A percentile compares a stretch with the other conserved stretches of the same genome.
These are phyloP conservation scores for Diaprepes abbreviatus DNA, from an alignment of 2,888 invertebrate species.

Conservation along the genomic window DNA sequence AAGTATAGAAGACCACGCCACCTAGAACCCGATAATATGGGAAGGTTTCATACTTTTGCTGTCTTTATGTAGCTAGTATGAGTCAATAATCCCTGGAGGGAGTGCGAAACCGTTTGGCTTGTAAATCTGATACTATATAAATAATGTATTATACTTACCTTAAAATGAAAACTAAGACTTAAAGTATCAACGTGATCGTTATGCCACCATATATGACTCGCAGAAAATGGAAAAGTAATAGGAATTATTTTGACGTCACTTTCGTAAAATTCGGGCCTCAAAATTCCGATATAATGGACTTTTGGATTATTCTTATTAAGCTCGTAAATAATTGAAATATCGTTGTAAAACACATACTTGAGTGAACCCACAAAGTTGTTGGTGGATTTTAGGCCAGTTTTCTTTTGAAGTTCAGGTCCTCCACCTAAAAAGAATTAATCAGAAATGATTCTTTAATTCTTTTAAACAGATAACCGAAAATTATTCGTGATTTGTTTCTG, in stretches of 20 bases:
- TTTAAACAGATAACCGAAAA: neutral
- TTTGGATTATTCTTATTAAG: slow-evolving; percentile 87
- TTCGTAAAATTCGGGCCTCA: slow-evolving; percentile 87
- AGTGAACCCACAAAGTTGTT: slow-evolving; percentile 82
- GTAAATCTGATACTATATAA: too few species aligned
- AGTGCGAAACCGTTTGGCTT: too few species aligned
- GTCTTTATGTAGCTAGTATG: slow-evolving; percentile 84
- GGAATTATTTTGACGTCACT: slow-evolving; percentile 89
- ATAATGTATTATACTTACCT: slow-evolving; percentile 80
- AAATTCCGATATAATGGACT: slow-evolving; percentile 71
- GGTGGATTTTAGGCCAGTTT: slow-evolving; percentile 74
- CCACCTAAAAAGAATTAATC: slow-evolving; percentile 53
- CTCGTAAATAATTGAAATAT: slow-evolving; percentile 91
- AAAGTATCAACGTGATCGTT: slow-evolving; percentile 81
- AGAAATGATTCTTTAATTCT: too few species aligned
- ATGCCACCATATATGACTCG: slow-evolving; percentile 92
- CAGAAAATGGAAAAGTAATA: slow-evolving; percentile 91
- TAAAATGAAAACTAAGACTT: slow-evolving; percentile 88
- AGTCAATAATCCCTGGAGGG: too few species aligned
- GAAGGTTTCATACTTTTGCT: too few species aligned
- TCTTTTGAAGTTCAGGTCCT: slow-evolving; percentile 83
- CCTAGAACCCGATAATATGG: too few species aligned
- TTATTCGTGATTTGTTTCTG: too few species aligned
- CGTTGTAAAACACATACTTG: slow-evolving; percentile 94
- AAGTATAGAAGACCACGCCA: too few species aligned